These are phyloP conservation scores for Willisornis vidua DNA, from an alignment of 2,113 vertebrate genomes.

Conservation along the genomic window DNA sequence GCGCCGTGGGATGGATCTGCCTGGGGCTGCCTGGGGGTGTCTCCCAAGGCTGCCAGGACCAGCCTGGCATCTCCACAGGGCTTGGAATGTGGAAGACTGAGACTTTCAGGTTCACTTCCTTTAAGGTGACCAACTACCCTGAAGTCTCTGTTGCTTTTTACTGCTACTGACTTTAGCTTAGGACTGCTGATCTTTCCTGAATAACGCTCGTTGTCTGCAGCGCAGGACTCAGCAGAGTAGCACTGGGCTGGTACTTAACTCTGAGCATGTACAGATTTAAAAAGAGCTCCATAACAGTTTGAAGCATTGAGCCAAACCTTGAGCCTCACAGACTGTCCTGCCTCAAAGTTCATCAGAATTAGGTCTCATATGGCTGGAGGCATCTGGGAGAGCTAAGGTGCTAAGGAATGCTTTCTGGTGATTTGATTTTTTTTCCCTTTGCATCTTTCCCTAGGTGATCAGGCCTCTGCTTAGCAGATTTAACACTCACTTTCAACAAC, in stretches of 20 bases:
- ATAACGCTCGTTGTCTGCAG: background rate
- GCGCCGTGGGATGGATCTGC: background rate
- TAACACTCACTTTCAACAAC: background rate
- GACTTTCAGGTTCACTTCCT: background rate
- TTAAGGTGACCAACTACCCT: background rate
- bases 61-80: too few relatives aligned
- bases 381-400: background rate
- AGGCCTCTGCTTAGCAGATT: background rate
- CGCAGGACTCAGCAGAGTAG: background rate
- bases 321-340: background rate
- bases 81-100: background rate
- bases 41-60: background rate
- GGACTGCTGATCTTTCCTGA: background rate
- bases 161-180: background rate
- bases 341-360: background rate
- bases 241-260: background rate
- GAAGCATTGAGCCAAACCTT: background rate
- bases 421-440: background rate
- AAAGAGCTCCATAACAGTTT: background rate
- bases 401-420: background rate
- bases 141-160: background rate
- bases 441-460: background rate
- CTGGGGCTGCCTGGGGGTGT: background rate
- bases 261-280: background rate
- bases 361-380: background rate